phyloP scores from a whole-genome alignment of 64 coral and sea anemone species.

The Stylophora pistillata region DNA sequence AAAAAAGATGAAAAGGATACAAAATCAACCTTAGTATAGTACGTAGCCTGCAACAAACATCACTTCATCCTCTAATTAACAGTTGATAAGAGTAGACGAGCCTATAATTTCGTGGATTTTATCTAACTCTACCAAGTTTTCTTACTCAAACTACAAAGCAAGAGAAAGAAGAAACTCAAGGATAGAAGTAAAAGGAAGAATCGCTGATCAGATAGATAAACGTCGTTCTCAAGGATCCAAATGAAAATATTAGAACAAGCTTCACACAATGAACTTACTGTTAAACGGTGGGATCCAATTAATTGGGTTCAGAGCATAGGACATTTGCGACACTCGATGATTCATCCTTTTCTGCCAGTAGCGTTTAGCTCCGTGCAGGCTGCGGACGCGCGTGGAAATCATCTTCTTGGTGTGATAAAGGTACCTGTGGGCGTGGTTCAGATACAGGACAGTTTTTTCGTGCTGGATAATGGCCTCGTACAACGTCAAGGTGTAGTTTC shows the following conservation, averaged over 20 bases:
- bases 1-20: too few relatives aligned
- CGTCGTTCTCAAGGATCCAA: too few relatives aligned
- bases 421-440: conserved; percentile 40
- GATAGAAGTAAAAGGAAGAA: too few relatives aligned
- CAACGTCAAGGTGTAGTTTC: conserved; percentile 1
- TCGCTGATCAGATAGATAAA: too few relatives aligned
- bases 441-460: conserved; percentile 44
- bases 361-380: conserved; percentile 44
- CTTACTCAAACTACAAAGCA: too few relatives aligned
- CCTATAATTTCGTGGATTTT: too few relatives aligned
- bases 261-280: conserved; percentile 65
- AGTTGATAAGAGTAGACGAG: too few relatives aligned
- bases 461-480: conserved; percentile 63
- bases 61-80: too few relatives aligned
- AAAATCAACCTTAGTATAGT: too few relatives aligned
- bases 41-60: too few relatives aligned
- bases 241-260: background rate
- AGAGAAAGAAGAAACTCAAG: too few relatives aligned
- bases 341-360: conserved; percentile 50
- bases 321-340: conserved; percentile 45
- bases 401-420: conserved; percentile 53
- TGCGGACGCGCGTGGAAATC: conserved; percentile 23
- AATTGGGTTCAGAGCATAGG: conserved; percentile 61
- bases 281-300: conserved; percentile 96
- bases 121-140: too few relatives aligned